Base-by-base conservation (phyloP, 1,140 invertebrate species). In the Cydia splendana region DNA sequence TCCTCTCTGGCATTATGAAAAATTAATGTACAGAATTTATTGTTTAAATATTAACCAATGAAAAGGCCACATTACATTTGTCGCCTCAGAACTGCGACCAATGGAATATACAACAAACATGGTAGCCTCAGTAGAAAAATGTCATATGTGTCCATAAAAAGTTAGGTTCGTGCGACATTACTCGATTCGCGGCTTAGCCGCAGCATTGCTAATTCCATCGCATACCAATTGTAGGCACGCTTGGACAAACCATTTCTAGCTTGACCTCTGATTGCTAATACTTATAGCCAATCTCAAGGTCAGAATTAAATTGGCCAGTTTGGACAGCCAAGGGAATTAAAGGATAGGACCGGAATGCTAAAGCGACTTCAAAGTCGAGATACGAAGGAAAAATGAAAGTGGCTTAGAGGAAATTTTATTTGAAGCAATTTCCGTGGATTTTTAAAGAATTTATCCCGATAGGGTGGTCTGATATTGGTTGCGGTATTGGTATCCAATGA, bases 361-460 rank as follows among this genome's bases (percentile, higher is more conserved):
- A 38, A 71, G 15, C 30, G 65, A 34, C 34, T 71, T 71, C 67
- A 71, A 71, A 71, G 57, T 24, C 57, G 34, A 69, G 65, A 71
- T 38, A 42, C 6, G 67, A 71, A 15, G 13, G 67, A 71, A 71
- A 45, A 71, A 71, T 71, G 67, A 71, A 71, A 71, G 67, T 71
- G 67, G 67, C 67, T 45, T n/a, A n/a, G 28, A 71, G 67, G 67
- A 45, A 45, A 71, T 71, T 45, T 71, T 71, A 71, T 71, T 71
- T 20, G 67, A 71, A 71, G 67, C 67, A 71, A 71, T 71, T 71
- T 71, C 67, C 67, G 67, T 18, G 30, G 57, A 24, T 71, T 71
- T 71, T 71, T 71, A 71, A 71, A 71, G 67, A 71, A 71, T 71
- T 71, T 18, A 71, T 71, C 67, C 67, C 9, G 38, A 18, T 18